A percentile compares a stretch with the other conserved stretches of the same genome.
phyloP scores from a whole-genome alignment of 2,797 vertebrate genomes.

The Myripristis jacobus region DNA sequence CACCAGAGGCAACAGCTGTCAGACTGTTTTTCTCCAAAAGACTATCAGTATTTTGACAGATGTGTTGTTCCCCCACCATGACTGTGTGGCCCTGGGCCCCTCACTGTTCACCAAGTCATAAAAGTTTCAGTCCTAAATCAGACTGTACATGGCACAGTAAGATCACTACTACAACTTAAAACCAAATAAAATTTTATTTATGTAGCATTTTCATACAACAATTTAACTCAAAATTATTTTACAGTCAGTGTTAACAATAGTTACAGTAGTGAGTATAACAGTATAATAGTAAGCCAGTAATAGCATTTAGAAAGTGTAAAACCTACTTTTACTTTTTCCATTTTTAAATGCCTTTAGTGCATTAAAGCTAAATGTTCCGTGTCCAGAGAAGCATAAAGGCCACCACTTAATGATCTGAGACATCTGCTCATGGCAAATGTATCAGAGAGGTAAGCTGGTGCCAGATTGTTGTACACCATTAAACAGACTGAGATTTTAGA shows the following conservation, averaged over 20 bases:
- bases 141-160: background rate
- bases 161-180: background rate
- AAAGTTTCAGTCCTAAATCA: constrained; percentile 16
- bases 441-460: too few species aligned
- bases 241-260: background rate
- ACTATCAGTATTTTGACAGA: constrained; percentile 75
- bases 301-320: too few species aligned
- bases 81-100: constrained; percentile 42
- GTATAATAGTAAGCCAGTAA: background rate
- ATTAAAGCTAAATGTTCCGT: too few species aligned
- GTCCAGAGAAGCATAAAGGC: too few species aligned
- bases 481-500: too few species aligned
- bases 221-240: background rate
- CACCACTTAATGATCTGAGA: too few species aligned
- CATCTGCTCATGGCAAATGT: too few species aligned
- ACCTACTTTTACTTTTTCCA: too few species aligned
- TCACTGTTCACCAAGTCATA: constrained; percentile 30
- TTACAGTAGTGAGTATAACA: too few species aligned
- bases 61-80: constrained; percentile 62
- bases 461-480: too few species aligned
- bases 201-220: background rate
- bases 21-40: constrained; percentile 46
- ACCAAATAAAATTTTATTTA: background rate
- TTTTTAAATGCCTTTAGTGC: too few species aligned
- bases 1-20: constrained; percentile 61